A percentile compares a stretch with the other conserved stretches of the same genome.
Evolutionary conservation across 2,797 vertebrate species (phyloP).

Genomic region (Poeciliopsis presidionis): DNA sequence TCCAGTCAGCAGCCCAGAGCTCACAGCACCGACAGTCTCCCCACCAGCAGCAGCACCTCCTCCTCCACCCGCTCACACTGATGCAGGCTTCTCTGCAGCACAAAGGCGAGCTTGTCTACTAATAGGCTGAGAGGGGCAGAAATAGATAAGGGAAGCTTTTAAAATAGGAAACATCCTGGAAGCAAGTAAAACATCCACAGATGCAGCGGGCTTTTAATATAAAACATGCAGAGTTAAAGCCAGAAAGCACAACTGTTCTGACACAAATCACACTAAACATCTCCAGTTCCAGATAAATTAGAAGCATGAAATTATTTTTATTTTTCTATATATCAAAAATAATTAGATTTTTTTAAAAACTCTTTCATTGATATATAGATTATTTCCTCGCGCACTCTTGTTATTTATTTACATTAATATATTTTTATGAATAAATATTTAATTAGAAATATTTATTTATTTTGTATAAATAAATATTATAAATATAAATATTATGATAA

Average conservation of each 20-base stretch:
- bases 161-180: neutral
- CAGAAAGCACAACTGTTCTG: neutral
- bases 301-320: neutral
- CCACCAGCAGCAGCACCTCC: neutral
- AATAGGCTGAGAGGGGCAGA: slow-evolving; percentile 29
- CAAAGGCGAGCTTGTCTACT: slow-evolving; percentile 35
- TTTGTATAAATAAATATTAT: no score
- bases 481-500: no score
- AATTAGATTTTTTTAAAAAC: neutral
- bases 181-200: neutral
- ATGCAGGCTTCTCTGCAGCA: slow-evolving; percentile 24
- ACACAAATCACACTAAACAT: neutral
- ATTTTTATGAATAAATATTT: no score
- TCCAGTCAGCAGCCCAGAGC: slow-evolving; percentile 14
- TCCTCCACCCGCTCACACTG: slow-evolving; percentile 4
- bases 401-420: no score
- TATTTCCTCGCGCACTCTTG: no score
- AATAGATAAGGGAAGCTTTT: slow-evolving; percentile 9
- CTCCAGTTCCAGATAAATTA: neutral
- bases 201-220: neutral
- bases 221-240: neutral
- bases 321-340: neutral
- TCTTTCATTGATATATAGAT: neutral
- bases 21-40: slow-evolving; percentile 13
- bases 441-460: no score